These are phyloP conservation scores for Bungarus multicinctus DNA, from an alignment of 2,113 vertebrate genomes.

Conservation along the genomic window DNA sequence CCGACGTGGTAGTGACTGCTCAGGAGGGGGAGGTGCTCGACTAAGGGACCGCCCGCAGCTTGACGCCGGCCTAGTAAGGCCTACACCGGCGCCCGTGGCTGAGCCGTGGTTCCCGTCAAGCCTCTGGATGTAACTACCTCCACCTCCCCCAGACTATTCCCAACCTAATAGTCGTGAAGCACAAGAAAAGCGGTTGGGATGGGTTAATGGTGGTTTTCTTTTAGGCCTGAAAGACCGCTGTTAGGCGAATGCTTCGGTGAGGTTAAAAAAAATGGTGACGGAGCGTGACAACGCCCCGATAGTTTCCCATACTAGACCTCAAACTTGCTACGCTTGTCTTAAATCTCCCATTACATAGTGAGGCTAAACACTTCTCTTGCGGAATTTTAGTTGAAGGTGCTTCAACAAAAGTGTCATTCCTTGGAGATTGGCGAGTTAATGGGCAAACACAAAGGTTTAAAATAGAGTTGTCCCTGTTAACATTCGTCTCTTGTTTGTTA, in stretches of 20 bases:
- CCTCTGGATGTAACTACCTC: not conserved
- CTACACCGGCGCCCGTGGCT: not conserved
- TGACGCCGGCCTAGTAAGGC: constrained; percentile 4
- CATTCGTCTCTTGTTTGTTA: not conserved
- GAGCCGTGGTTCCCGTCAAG: not conserved
- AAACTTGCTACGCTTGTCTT: not conserved
- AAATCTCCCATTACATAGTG: not conserved
- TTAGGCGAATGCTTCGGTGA: not conserved
- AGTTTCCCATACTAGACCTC: not conserved
- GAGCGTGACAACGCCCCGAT: not conserved
- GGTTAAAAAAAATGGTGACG: not conserved
- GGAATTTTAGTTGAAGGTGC: not conserved
- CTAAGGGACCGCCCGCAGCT: constrained; percentile 47
- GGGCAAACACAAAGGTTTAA: not conserved
- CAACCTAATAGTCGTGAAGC: not conserved
- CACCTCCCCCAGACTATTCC: too few relatives aligned
- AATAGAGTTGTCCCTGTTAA: not conserved
- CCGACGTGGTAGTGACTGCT: constrained; percentile 85
- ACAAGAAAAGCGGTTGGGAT: not conserved
- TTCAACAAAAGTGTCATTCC: not conserved
- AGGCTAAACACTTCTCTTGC: not conserved
- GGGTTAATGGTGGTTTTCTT: not conserved
- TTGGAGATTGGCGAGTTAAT: not conserved
- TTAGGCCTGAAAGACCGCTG: not conserved
- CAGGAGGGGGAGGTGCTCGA: constrained; percentile 43